phyloP scores from a whole-genome alignment of 1,140 invertebrate genomes.

The Delia radicum region DNA sequence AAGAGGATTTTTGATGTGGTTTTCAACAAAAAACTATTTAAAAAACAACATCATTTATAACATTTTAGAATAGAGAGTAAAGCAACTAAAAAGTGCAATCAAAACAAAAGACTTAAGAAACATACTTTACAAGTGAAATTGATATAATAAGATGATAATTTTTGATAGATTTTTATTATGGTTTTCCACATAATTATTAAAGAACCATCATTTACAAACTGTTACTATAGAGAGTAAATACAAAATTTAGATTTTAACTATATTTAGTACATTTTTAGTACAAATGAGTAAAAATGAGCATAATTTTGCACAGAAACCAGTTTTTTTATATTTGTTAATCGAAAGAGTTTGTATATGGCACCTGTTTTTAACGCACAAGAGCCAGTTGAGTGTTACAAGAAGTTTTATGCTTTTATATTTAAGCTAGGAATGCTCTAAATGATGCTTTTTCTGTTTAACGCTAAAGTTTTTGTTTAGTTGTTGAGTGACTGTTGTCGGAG shows the following conservation, averaged over 20 bases:
- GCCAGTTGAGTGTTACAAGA: neutral
- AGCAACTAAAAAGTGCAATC: too few relatives aligned
- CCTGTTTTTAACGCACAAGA: neutral
- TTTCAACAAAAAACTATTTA: too few relatives aligned
- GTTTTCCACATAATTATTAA: too few relatives aligned
- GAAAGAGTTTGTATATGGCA: neutral
- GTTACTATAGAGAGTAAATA: neutral
- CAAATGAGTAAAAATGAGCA: neutral
- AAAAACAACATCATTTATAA: too few relatives aligned
- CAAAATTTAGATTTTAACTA: neutral
- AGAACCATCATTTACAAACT: slow-evolving; percentile 12
- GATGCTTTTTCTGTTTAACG: slow-evolving; percentile 10
- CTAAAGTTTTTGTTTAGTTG: slow-evolving; percentile 12
- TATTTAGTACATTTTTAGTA: neutral
- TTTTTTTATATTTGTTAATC: neutral
- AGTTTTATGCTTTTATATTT: neutral
- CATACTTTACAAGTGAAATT: slow-evolving; percentile 12
- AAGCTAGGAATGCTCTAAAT: neutral
- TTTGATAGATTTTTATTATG: too few relatives aligned
- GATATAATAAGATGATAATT: too few relatives aligned
- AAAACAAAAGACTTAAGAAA: slow-evolving; percentile 26
- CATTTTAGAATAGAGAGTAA: too few relatives aligned
- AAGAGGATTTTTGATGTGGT: too few relatives aligned
- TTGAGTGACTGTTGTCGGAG: neutral
- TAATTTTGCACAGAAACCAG: neutral